Base-by-base conservation (phyloP, 2,113 vertebrate genomes). In the Chamaea fasciata region DNA sequence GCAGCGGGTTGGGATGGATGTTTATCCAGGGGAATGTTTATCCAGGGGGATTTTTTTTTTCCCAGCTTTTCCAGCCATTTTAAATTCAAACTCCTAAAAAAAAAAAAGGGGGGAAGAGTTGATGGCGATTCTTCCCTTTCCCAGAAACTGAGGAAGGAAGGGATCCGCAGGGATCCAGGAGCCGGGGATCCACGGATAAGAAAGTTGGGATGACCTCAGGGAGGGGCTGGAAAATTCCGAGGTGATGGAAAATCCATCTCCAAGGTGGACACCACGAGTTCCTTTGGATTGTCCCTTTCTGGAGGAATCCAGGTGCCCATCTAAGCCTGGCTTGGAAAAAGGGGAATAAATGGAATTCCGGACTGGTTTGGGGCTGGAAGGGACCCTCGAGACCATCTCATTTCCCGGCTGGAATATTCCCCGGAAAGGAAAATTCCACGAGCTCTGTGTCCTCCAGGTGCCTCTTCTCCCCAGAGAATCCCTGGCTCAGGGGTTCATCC, bases 301-400 rank as follows among this genome's bases (percentile, higher is more conserved):
- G 30, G 19, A 75, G 19, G 15, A 65, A 64, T 41, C 41, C 50
- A 19, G n/a, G 22, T 37, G 3, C 18, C 22, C 33, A 39, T 17
- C 78, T 4, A 33, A 39, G 27, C 8, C 15, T 17, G 39, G 22
- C 11, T 33, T n/a, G 42, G 82, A 64, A 65, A 85, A 49, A 2
- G 1, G 19, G 10, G 15, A 55, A 75, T 1, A n/a, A 2, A n/a
- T n/a, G 69, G 82, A 65, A 84, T 84, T 84, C 15, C 0, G 0
- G 23, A 15, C 23, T 5, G 9, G 15, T 56, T 74, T 39, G 23
- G 23, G 15, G 12, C n/a, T 23, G 41, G 23, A n/a, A 84, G 12
- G 10, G 15, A 46, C 57, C 4, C 8, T 53, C 27, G 9, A 9
- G 31, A 31, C 11, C 11, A 33, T 7, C 39, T 39, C 2, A 1